These are phyloP conservation scores for Tipula helvola DNA, from an alignment of 2,888 invertebrate species.

Conservation along the genomic window DNA sequence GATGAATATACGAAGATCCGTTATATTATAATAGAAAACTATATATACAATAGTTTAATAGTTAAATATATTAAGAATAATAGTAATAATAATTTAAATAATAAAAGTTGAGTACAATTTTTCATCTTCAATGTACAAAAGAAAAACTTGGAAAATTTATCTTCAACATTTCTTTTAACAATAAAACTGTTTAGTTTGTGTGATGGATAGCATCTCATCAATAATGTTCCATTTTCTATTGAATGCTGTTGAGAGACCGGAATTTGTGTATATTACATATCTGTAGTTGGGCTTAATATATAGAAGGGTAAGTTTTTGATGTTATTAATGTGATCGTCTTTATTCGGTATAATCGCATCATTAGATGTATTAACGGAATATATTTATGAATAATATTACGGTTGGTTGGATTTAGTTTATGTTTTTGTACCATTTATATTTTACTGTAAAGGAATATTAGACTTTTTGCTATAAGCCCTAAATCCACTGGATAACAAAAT, in stretches of 20 bases:
- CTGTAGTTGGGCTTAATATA: not conserved
- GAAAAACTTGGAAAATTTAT: not conserved
- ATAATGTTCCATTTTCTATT: not conserved
- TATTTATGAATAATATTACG: not conserved
- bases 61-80: not conserved
- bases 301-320: not conserved
- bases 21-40: not conserved
- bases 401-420: not conserved
- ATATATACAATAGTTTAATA: not conserved
- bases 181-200: not conserved
- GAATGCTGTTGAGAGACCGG: not conserved
- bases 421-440: too few species aligned
- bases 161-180: not conserved
- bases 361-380: not conserved
- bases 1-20: not conserved
- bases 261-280: not conserved
- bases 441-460: too few species aligned
- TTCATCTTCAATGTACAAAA: not conserved
- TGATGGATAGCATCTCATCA: not conserved
- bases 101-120: not conserved
- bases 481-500: too few species aligned
- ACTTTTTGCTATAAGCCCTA: too few species aligned
- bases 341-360: not conserved
- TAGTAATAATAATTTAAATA: constrained; percentile 4
- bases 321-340: not conserved